Evolutionary conservation across 2,797 vertebrate species (phyloP).

Genomic region (Typhlichthys subterraneus): DNA sequence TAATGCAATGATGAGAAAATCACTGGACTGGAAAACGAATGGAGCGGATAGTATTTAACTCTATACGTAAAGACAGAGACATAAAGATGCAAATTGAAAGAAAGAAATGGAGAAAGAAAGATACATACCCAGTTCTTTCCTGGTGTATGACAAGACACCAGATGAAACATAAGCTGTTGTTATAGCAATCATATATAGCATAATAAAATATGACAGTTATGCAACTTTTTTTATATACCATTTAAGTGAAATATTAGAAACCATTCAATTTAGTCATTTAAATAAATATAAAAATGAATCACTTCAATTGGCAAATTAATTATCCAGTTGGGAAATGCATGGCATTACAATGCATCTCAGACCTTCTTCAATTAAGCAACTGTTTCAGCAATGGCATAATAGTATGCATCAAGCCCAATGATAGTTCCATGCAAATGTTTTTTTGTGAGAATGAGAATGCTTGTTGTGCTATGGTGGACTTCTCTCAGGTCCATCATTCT

Average conservation of each 20-base stretch:
- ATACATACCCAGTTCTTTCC: conserved; percentile 7
- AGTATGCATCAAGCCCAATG: conserved; percentile 2
- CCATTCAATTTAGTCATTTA: background rate
- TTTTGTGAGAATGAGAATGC: conserved; percentile 5
- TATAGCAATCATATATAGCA: conserved; percentile 1
- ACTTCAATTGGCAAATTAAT: too few relatives aligned
- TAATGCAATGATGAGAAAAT: conserved; percentile 44
- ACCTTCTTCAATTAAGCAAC: background rate
- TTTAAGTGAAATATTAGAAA: background rate
- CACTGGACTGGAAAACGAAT: conserved; percentile 69
- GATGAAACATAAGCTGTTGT: conserved; percentile 15
- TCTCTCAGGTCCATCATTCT: conserved; percentile 8
- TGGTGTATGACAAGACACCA: conserved; percentile 2
- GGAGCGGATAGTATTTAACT: conserved; percentile 25
- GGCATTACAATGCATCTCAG: background rate
- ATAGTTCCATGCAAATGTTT: background rate
- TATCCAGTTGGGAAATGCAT: too few relatives aligned
- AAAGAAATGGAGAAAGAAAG: background rate
- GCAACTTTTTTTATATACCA: background rate
- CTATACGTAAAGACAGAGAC: conserved; percentile 9
- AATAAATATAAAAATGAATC: background rate
- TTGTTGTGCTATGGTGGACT: conserved; percentile 45
- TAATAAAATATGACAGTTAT: background rate
- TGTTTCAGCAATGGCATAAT: conserved; percentile 7
- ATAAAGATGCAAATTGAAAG: background rate